A percentile compares a stretch with the other conserved stretches of the same genome.
Evolutionary conservation across 2,888 invertebrate genomes (phyloP).

Genomic region (Erynnis tages): DNA sequence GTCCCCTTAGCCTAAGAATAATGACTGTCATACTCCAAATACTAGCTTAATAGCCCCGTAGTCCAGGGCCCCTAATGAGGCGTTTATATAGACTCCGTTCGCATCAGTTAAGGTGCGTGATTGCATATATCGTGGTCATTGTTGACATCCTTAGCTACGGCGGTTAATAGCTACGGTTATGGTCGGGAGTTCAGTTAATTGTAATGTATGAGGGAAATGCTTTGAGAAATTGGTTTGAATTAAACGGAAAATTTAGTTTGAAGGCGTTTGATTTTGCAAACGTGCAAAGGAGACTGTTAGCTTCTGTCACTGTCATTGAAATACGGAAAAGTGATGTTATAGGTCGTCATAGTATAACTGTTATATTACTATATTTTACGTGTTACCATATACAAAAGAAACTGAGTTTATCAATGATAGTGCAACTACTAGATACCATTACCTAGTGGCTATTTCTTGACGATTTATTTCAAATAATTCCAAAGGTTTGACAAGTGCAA

Average conservation of each 20-base stretch:
- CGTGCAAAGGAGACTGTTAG: too few species aligned
- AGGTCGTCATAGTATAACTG: too few species aligned
- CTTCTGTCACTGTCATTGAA: too few species aligned
- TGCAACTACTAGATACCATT: too few species aligned
- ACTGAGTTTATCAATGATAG: too few species aligned
- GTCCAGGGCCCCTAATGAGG: conserved; percentile 20
- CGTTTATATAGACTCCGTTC: conserved; percentile 25
- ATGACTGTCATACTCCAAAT: conserved; percentile 26
- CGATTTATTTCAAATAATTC: too few species aligned
- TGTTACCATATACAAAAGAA: too few species aligned
- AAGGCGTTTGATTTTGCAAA: neutral
- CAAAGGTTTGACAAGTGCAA: too few species aligned
- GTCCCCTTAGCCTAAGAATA: too few species aligned
- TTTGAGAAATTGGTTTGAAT: conserved; percentile 1
- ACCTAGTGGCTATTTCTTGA: too few species aligned
- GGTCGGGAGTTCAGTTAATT: conserved; percentile 22
- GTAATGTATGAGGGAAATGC: conserved; percentile 13
- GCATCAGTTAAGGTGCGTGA: conserved; percentile 24
- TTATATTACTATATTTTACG: too few species aligned
- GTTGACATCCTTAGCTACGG: conserved; percentile 19
- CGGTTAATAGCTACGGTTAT: conserved; percentile 9
- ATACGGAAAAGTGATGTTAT: too few species aligned
- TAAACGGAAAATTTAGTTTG: conserved; percentile 1
- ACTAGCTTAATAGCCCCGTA: conserved; percentile 13
- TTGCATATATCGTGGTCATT: conserved; percentile 24